Evolutionary conservation across 2,797 vertebrate species (phyloP), one percentile per base, ranked within the genome.

Genomic region (Echeneis naucrates): DNA sequence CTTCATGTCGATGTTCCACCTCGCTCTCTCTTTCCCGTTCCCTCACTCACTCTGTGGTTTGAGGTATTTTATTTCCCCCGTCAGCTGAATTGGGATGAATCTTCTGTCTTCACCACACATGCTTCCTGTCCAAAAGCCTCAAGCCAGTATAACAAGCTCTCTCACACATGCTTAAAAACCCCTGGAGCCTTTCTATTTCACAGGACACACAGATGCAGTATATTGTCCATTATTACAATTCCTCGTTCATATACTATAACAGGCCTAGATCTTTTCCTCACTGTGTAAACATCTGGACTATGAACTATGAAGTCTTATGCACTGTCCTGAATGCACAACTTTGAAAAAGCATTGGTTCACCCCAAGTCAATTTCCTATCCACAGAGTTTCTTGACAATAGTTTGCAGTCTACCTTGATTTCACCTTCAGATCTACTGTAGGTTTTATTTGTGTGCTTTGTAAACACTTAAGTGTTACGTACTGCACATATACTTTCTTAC

Each of bases 81-180:
- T 89, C 86, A 84, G 76, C 61, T 66, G 60, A 86, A 90, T 73
- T 66, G 80, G 80, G 84, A 78, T 87, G 84, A 91, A 89, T 91
- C 80, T 73, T 81, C 72, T 56, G 77, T 80, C 78, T 84, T 78
- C 58, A 79, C 88, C 83, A 63, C 84, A 76, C 75, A 50, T 33
- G 74, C 81, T 83, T 91, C 87, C 80, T 88, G 82, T 86, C 81
- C 80, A 83, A 76, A 78, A 81, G 56, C 67, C 65, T 68, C 69
- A 53, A 81, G 72, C 70, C 72, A 76, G 75, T 78, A 56, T 71
- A 82, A 72, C 81, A 72, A 78, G 72, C 72, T 66, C 75, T 55
- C 72, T 76, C 78, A 83, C 70, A 82, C 72, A 53, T 68, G 68
- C 65, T 40, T 44, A 19, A 62, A 61, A 52, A 30, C 1, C 56